Percentiles rank a stretch among this genome's conserved stretches.
These are phyloP conservation scores for Patella vulgata DNA, from an alignment of 1,140 invertebrate genomes.

Conservation along the genomic window DNA sequence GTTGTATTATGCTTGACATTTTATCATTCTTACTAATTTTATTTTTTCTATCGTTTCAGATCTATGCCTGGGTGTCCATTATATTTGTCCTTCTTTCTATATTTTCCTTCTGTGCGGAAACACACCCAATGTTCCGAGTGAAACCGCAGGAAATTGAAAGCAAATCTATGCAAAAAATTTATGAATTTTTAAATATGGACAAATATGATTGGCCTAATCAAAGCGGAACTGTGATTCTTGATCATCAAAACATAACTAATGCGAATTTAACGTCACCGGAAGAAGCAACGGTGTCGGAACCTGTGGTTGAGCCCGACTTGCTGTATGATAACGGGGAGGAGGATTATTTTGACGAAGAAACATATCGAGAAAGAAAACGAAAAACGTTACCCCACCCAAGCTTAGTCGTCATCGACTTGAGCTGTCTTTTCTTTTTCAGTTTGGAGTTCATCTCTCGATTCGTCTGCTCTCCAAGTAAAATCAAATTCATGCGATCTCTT, in stretches of 20 bases:
- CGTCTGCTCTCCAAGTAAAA: conserved; percentile 56
- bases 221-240: not conserved
- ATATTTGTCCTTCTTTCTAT: conserved; percentile 62
- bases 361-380: conserved; percentile 5
- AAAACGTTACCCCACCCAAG: conserved; percentile 46
- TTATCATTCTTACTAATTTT: too few relatives aligned
- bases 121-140: conserved; percentile 54
- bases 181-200: conserved; percentile 49
- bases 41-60: conserved; percentile 43
- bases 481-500: conserved; percentile 51
- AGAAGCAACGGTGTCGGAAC: too few relatives aligned
- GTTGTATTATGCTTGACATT: too few relatives aligned
- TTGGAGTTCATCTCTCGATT: conserved; percentile 59
- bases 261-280: too few relatives aligned
- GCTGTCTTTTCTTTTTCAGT: conserved; percentile 59
- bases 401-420: conserved; percentile 54
- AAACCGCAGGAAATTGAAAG: conserved; percentile 28
- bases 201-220: not conserved
- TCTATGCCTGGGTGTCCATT: conserved; percentile 60
- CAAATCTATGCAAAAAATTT: conserved; percentile 34
- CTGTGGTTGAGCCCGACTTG: not conserved
- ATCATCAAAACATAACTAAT: not conserved
- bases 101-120: conserved; percentile 60
- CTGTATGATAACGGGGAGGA: not conserved
- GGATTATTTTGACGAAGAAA: conserved; percentile 6